Percentiles rank a stretch among this genome's conserved stretches.
Evolutionary conservation across 2,888 invertebrate species (phyloP).

Genomic region (Dermolepida albohirtum): DNA sequence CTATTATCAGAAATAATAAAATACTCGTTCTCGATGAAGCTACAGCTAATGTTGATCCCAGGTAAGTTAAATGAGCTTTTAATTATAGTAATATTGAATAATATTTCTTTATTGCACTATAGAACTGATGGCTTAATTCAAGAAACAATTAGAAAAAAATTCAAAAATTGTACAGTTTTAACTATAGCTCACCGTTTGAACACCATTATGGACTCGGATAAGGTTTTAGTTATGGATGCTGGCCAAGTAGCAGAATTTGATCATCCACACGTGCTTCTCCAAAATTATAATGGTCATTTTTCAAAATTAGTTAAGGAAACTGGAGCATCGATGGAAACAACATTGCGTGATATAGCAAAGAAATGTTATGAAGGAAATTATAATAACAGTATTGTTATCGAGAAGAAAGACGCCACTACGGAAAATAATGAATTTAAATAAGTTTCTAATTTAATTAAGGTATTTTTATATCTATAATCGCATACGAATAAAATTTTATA

Average conservation of each 20-base stretch:
- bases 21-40: conserved; percentile 90
- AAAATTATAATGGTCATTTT: conserved; percentile 72
- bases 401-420: background rate
- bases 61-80: conserved; percentile 65
- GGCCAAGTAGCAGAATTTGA: conserved; percentile 82
- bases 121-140: conserved; percentile 82
- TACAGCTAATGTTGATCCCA: conserved; percentile 90
- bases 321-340: conserved; percentile 69
- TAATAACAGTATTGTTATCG: background rate
- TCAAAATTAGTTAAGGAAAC: conserved; percentile 79
- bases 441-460: no score
- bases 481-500: no score
- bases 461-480: no score
- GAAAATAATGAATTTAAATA: no score
- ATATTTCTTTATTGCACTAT: conserved; percentile 66
- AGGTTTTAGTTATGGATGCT: conserved; percentile 83
- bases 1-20: conserved; percentile 81
- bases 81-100: background rate
- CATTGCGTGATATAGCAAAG: conserved; percentile 66
- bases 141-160: conserved; percentile 78
- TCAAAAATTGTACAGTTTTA: conserved; percentile 80
- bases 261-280: conserved; percentile 77
- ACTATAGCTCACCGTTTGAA: no score
- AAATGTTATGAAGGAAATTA: conserved; percentile 56
- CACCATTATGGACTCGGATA: conserved; percentile 76